Conservation (phyloP, 2,797 vertebrate genomes). For the Pseudomugil tenellus region DNA sequence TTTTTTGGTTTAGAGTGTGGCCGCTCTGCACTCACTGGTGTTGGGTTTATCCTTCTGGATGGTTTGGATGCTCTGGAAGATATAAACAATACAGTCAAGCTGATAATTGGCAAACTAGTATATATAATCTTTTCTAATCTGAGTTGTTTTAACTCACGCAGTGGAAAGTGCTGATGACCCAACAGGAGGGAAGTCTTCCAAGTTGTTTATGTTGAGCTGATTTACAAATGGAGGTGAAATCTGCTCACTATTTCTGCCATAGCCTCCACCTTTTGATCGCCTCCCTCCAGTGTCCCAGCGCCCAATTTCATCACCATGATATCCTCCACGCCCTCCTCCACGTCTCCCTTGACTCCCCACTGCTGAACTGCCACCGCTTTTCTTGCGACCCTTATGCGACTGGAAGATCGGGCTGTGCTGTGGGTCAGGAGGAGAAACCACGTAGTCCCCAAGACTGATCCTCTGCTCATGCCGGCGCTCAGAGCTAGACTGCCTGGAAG, state of each 20-base stretch:
- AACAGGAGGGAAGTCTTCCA: constrained; percentile 96
- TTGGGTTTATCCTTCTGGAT: constrained; percentile 96
- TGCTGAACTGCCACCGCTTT: constrained; percentile 65
- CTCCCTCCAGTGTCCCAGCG: constrained; percentile 72
- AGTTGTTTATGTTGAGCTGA: constrained; percentile 91
- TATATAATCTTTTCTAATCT: not conserved
- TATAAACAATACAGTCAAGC: not conserved
- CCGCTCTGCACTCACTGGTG: constrained; percentile 92
- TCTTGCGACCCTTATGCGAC: constrained; percentile 77
- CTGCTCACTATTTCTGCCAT: constrained; percentile 67
- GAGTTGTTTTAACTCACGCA: constrained; percentile 78
- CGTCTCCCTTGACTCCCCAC: constrained; percentile 59
- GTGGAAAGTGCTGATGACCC: constrained; percentile 80
- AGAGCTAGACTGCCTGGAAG: constrained; percentile 71
- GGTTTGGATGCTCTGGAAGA: constrained; percentile 88
- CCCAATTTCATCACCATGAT: constrained; percentile 69
- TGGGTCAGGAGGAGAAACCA: constrained; percentile 80
- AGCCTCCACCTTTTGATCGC: constrained; percentile 69
- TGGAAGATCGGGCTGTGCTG: constrained; percentile 74
- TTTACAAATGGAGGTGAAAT: constrained; percentile 73
- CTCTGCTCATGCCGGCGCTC: constrained; percentile 85
- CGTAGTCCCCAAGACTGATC: constrained; percentile 86
- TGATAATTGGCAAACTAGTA: not conserved
- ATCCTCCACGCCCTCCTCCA: constrained; percentile 72
- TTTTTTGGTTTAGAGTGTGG: constrained; percentile 93